Evolutionary conservation across 2,888 invertebrate species (phyloP).

Genomic region (Acanthosepion lycidas): DNA sequence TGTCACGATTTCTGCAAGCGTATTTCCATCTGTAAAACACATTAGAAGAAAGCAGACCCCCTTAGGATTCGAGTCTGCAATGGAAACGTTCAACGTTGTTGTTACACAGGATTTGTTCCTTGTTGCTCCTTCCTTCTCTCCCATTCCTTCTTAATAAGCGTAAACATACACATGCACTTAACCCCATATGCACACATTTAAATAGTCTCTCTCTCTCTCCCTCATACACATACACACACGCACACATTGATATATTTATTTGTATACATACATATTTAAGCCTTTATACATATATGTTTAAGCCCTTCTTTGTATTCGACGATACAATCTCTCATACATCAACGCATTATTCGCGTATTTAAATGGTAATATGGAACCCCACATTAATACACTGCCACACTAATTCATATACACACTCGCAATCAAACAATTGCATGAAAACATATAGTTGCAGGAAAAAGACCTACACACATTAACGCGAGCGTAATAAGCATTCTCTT

Average conservation of each 20-base stretch:
- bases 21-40: slow-evolving; percentile 6
- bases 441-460: too few species aligned
- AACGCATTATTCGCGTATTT: not conserved
- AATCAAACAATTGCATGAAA: not conserved
- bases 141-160: not conserved
- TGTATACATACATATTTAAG: not conserved
- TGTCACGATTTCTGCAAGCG: not conserved
- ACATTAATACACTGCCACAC: not conserved
- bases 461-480: too few species aligned
- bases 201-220: too few species aligned
- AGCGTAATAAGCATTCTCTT: too few species aligned
- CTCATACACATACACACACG: not conserved
- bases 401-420: not conserved
- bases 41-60: slow-evolving; percentile 16
- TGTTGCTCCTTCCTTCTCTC: not conserved
- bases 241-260: not conserved
- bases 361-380: not conserved
- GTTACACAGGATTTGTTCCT: slow-evolving; percentile 17
- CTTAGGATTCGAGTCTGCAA: not conserved
- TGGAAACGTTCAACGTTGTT: not conserved
- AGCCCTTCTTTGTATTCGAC: not conserved
- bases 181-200: not conserved
- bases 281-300: not conserved
- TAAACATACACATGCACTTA: slow-evolving; percentile 17
- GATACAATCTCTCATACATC: not conserved